Evolutionary conservation across 2,888 invertebrate species (phyloP).

Genomic region (Melanargia galathea): DNA sequence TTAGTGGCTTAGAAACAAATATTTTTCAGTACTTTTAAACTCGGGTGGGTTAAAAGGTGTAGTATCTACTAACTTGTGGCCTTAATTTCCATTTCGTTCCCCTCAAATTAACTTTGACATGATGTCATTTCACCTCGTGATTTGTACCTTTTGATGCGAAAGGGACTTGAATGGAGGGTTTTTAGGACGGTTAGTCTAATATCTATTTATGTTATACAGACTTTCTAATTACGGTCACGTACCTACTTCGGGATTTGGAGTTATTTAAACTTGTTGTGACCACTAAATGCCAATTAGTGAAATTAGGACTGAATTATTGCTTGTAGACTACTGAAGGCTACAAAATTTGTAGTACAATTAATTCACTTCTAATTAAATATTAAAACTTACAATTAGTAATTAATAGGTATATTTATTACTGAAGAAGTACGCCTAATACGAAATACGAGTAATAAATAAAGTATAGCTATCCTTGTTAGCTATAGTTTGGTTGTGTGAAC

Average conservation of each 20-base stretch:
- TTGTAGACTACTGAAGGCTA: no score
- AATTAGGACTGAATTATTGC: not conserved
- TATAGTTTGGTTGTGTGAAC: no score
- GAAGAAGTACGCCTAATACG: no score
- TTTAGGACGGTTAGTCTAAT: conserved; percentile 6
- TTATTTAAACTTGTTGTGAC: no score
- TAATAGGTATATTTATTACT: no score
- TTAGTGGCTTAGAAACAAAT: not conserved
- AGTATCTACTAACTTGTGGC: not conserved
- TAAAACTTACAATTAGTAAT: no score
- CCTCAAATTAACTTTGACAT: conserved; percentile 7
- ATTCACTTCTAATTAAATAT: no score
- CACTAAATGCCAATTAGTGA: not conserved
- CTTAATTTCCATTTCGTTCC: not conserved
- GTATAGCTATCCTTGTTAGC: no score
- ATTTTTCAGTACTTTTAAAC: not conserved
- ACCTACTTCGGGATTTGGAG: not conserved
- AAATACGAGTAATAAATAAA: no score
- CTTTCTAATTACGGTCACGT: not conserved
- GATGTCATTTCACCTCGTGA: conserved; percentile 6
- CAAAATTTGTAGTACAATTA: no score
- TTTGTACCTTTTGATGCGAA: conserved; percentile 12
- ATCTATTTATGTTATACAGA: not conserved
- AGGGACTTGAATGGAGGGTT: conserved; percentile 7
- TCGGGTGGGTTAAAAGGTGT: not conserved